Evolutionary conservation across 2,888 invertebrate species (phyloP).

Genomic region (Eristalinus sepulchralis): DNA sequence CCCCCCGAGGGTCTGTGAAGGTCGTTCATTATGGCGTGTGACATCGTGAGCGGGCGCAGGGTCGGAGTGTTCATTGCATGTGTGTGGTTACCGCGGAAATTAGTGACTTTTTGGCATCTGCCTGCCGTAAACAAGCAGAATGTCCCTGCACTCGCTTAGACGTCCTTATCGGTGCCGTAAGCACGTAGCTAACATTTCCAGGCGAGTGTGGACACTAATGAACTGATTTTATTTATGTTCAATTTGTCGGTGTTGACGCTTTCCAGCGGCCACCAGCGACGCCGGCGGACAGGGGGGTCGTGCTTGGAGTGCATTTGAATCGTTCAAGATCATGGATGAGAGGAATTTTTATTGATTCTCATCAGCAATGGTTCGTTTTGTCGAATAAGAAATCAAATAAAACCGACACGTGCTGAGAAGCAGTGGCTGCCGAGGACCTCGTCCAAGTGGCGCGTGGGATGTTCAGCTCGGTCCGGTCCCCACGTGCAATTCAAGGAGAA

Average conservation of each 20-base stretch:
- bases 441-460: neutral
- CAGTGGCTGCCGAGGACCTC: neutral
- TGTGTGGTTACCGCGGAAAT: slow-evolving; percentile 40
- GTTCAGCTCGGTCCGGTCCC: neutral
- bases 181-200: neutral
- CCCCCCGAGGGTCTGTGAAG: slow-evolving; percentile 4
- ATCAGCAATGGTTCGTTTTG: neutral
- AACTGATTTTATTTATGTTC: slow-evolving; percentile 56
- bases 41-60: slow-evolving; percentile 3
- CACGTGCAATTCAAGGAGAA: neutral
- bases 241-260: slow-evolving; percentile 10
- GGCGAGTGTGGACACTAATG: slow-evolving; percentile 53
- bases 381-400: neutral
- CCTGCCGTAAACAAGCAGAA: neutral
- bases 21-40: slow-evolving; percentile 45
- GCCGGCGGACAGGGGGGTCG: no score
- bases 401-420: neutral
- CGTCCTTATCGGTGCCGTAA: slow-evolving; percentile 7
- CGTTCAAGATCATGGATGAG: neutral
- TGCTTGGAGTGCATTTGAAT: slow-evolving; percentile 4
- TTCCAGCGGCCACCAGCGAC: neutral
- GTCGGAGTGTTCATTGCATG: neutral
- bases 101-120: slow-evolving; percentile 27
- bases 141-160: neutral
- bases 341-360: neutral